Evolutionary conservation across 1,140 invertebrate genomes (phyloP), one percentile per base, ranked within the genome.

Genomic region (Ostrea denselamellosa): DNA sequence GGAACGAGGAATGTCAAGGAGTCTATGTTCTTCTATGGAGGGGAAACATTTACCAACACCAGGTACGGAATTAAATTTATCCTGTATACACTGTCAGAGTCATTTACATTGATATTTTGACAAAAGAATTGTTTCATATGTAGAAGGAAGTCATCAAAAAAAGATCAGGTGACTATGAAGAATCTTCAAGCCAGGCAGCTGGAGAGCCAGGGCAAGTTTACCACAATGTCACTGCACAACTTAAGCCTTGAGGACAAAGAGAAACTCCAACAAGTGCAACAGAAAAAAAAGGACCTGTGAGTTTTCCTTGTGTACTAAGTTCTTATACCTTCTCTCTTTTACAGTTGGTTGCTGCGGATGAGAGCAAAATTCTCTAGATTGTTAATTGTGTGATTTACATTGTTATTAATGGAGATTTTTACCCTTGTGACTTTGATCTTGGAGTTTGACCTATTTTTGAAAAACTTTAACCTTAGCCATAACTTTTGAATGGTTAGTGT

Each of bases 1-100:
- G 90, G 92, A 68, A 91, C 90, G 10, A 92, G 91, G 54, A 89
- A 85, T 4, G 77, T 88, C 8, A 86, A 87, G 82, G 92, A 90
- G 71, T 86, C 91, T 51, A 87, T 93, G 34, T 93, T 92, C 83
- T 93, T 95, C 65, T 95, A 95, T 91, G 93, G 93, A 81, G 94
- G 94, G 58, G 91, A 94, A 84, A 92, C 92, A 44, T 94, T 90
- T 84, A 91, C 90, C 62, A 87, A 92, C 54, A 84, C 87, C 53
- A 88, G 82, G 92, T 83, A 54, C 0, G 0, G 17, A 44, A 17
- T 81, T 51, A 22, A 17, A 81, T 17, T 81, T 81, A 51, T 2
- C 12, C 34, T 77, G 34, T 28, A 14, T 81, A 19, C 14, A 10
- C 0, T 81, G 25, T 19, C n/a, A 19, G 56, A 62, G 56, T 62